Evolutionary conservation across 1,140 invertebrate species (phyloP).

Genomic region (Planococcus citri): DNA sequence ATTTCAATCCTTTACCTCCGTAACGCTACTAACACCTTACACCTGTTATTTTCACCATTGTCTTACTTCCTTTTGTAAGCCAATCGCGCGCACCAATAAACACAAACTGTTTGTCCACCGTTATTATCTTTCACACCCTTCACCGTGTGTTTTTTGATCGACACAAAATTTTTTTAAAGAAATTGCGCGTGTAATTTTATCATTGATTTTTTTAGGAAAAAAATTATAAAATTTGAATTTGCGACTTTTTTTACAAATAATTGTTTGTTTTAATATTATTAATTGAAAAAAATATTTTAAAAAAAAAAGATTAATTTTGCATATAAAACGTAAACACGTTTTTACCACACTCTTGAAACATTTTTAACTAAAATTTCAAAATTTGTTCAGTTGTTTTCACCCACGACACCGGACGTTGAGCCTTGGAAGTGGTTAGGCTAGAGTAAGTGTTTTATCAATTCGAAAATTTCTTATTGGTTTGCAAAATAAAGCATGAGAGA

Average conservation of each 20-base stretch:
- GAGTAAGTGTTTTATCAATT: constrained; percentile 9
- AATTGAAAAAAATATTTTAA: too few relatives aligned
- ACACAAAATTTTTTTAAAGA: too few relatives aligned
- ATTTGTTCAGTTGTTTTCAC: constrained; percentile 27
- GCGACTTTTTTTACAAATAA: too few relatives aligned
- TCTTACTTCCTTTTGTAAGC: neutral
- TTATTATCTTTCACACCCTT: constrained; percentile 5
- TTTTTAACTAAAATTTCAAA: constrained; percentile 20
- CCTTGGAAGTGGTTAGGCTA: constrained; percentile 63
- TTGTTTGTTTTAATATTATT: too few relatives aligned
- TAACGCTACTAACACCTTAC: neutral
- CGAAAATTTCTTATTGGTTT: too few relatives aligned
- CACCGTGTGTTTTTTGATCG: too few relatives aligned
- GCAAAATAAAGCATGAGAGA: too few relatives aligned
- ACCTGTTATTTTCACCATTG: neutral
- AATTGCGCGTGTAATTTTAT: too few relatives aligned
- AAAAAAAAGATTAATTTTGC: too few relatives aligned
- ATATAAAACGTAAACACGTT: too few relatives aligned
- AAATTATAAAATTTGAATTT: too few relatives aligned
- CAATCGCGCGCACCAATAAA: neutral
- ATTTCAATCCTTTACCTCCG: constrained; percentile 26
- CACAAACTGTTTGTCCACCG: neutral
- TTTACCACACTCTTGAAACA: constrained; percentile 23
- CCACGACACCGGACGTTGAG: constrained; percentile 38
- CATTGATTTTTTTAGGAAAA: too few relatives aligned